Evolutionary conservation across 2,888 invertebrate genomes (phyloP).

Genomic region (Eupithecia vulgata): DNA sequence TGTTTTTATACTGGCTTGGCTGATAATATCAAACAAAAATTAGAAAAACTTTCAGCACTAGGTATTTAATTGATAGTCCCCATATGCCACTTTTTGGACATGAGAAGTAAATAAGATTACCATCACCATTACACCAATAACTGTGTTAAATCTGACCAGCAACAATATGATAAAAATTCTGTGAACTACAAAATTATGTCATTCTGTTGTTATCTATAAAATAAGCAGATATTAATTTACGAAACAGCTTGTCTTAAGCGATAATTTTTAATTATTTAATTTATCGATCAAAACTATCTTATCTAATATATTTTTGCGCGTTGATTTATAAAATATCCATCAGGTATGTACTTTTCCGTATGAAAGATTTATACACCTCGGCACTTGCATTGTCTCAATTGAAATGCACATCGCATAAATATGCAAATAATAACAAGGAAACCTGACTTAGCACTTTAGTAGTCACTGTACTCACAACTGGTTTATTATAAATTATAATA

Average conservation of each 20-base stretch:
- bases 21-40: no score
- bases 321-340: neutral
- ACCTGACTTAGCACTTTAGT: slow-evolving; percentile 18
- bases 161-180: neutral
- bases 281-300: neutral
- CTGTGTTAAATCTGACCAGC: neutral
- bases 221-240: slow-evolving; percentile 23
- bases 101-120: neutral
- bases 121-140: neutral
- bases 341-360: neutral
- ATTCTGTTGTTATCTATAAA: slow-evolving; percentile 10
- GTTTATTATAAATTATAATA: neutral
- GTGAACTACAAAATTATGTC: neutral
- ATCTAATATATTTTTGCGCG: neutral
- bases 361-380: neutral
- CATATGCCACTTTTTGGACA: no score
- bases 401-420: neutral
- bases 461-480: neutral
- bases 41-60: no score
- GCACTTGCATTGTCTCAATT: neutral
- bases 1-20: no score
- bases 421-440: slow-evolving; percentile 29
- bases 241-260: neutral
- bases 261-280: neutral
- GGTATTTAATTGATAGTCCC: no score